A percentile compares a stretch with the other conserved stretches of the same genome.
phyloP scores from a whole-genome alignment of 2,113 vertebrate species.

The Puntigrus tetrazona region DNA sequence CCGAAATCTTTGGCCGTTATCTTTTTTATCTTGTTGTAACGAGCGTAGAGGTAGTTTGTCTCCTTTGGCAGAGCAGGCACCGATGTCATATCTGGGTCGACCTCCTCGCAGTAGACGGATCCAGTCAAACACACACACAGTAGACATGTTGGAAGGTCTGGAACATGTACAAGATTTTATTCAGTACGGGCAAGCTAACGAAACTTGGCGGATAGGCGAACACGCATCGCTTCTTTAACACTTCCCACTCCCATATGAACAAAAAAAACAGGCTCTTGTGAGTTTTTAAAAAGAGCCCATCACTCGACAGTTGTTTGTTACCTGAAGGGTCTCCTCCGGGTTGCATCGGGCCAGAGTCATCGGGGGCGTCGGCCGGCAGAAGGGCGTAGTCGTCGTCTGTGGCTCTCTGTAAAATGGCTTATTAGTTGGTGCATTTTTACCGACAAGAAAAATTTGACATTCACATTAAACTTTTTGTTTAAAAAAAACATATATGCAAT shows the following conservation, averaged over 20 bases:
- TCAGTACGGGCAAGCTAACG: background rate
- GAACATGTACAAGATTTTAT: constrained; percentile 48
- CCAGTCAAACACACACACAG: constrained; percentile 93
- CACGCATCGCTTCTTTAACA: background rate
- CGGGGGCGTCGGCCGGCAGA: constrained; percentile 62
- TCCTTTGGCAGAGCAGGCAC: constrained; percentile 93
- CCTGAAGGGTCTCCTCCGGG: constrained; percentile 58
- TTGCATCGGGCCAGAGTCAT: constrained; percentile 9
- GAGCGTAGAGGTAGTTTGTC: constrained; percentile 91
- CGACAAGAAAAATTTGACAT: background rate
- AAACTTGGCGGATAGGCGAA: background rate
- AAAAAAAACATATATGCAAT: too few relatives aligned
- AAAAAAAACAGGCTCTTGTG: background rate
- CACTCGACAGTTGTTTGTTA: constrained; percentile 48
- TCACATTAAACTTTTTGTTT: background rate
- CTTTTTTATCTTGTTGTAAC: constrained; percentile 95
- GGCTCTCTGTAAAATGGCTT: constrained; percentile 44
- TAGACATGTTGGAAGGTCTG: constrained; percentile 91
- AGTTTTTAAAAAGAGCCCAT: constrained; percentile 20
- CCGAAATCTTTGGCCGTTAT: constrained; percentile 87
- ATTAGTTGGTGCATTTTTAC: constrained; percentile 2
- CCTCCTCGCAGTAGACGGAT: constrained; percentile 96
- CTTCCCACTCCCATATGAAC: background rate
- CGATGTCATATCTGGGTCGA: constrained; percentile 78
- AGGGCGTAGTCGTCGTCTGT: background rate